Evolutionary conservation across 2,888 invertebrate species (phyloP), one percentile per base, ranked within the genome.

Genomic region (Prosopocoilus inquinatus): DNA sequence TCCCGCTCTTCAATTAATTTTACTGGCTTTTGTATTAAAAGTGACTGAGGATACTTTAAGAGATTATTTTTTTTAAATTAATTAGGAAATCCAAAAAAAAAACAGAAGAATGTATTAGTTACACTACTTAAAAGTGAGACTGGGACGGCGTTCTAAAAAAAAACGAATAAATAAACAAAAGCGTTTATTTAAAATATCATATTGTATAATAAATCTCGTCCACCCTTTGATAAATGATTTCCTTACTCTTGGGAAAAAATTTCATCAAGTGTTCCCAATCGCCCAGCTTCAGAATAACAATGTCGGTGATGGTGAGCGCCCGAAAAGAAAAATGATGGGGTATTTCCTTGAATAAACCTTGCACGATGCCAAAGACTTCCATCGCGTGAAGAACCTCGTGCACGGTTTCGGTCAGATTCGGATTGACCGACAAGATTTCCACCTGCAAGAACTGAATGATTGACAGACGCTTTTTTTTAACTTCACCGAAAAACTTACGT

Each of bases 331-430:
- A 82, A 60, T 81, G 79, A 67, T 83, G 83, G 0, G 78, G 74
- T 1, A 81, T 74, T 13, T 81, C 81, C 2, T 80, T 78, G 59
- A 79, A 81, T 4, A 82, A 66, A 4, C 83, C 82, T 79, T 83
- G 77, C n/a, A 79, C 79, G 8, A 82, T 73, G 13, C 83, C 82
- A 70, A 83, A 83, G 66, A 81, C 79, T 59, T 82, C 82, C 70
- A 80, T 80, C 0, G 79, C 78, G 1, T 79, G 80, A 13, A 83
- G 67, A 2, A 81, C 72, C 53, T 82, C 81, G 58, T 82, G 82
- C 59, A 81, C 78, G 74, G 67, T 70, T 64, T 73, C 72, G 1
- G 66, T 81, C 56, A 81, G 69, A 66, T 81, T 81, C 0, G 76
- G 71, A 66, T 81, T 80, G 5, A 82, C 80, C 1, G 81, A 82